Conservation (phyloP, 2,888 invertebrate species). For the Copidosoma aretas region DNA sequence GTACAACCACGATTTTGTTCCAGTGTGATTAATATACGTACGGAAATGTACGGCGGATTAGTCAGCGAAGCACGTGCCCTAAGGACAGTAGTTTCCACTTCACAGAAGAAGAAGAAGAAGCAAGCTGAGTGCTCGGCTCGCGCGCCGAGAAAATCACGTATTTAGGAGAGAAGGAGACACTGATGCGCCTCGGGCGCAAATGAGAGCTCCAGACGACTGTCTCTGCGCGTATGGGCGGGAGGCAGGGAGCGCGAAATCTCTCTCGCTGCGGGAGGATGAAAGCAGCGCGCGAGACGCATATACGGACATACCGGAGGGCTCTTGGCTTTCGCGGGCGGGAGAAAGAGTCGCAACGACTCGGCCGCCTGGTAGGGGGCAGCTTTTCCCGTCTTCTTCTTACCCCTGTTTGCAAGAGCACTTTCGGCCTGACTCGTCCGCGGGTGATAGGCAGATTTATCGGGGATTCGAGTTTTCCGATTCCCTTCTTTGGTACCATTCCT, state of each 20-base stretch:
- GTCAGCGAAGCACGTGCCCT: conserved; percentile 48
- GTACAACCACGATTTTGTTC: too few relatives aligned
- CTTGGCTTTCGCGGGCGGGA: neutral
- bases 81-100: conserved; percentile 58
- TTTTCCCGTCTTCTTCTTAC: neutral
- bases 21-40: neutral
- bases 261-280: conserved; percentile 19
- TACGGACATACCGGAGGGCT: neutral
- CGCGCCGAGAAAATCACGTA: conserved; percentile 54
- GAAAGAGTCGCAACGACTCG: too few relatives aligned
- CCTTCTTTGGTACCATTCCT: neutral
- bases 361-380: neutral
- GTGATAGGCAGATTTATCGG: neutral
- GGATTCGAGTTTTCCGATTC: neutral
- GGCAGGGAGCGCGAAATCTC: conserved; percentile 13
- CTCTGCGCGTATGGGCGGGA: neutral
- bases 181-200: conserved; percentile 31
- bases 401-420: neutral
- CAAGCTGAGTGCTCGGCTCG: conserved; percentile 23
- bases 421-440: neutral
- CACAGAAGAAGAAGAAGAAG: neutral
- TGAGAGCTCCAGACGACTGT: conserved; percentile 21
- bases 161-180: conserved; percentile 35
- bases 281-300: neutral
- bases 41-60: conserved; percentile 47